Conservation (phyloP, 2,113 vertebrate species). For the Tringa solitaria region DNA sequence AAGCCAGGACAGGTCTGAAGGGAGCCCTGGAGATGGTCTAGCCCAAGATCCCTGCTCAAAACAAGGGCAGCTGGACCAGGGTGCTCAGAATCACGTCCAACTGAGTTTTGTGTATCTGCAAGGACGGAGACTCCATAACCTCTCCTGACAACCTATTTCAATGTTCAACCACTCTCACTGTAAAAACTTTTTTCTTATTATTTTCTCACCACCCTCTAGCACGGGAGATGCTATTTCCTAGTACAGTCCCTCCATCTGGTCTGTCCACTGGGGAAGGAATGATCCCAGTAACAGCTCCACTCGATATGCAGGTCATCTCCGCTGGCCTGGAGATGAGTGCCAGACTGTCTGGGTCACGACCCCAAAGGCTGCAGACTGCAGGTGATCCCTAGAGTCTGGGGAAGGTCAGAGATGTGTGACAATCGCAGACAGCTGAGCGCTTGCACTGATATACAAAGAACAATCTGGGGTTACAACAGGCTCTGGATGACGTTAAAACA, state of each 20-base stretch:
- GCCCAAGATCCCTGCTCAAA: not conserved
- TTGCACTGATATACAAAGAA: not conserved
- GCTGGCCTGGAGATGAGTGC: not conserved
- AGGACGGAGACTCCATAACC: not conserved
- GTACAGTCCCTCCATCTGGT: not conserved
- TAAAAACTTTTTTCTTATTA: not conserved
- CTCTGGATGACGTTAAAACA: not conserved
- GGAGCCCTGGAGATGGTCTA: not conserved
- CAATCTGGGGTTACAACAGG: not conserved
- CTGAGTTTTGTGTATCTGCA: not conserved
- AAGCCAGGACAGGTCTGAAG: not conserved
- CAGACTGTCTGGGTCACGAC: not conserved
- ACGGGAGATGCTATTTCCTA: not conserved
- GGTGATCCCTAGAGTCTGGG: not conserved
- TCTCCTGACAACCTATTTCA: not conserved
- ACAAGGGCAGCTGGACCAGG: not conserved
- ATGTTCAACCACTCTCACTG: not conserved
- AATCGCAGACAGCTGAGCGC: not conserved
- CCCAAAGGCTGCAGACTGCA: not conserved
- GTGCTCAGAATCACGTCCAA: not conserved
- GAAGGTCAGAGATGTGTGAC: not conserved
- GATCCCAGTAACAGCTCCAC: not conserved
- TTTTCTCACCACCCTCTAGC: not conserved
- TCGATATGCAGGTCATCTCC: not conserved
- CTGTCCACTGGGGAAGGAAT: not conserved